phyloP scores from a whole-genome alignment of 2,797 vertebrate genomes.

The Chaunax sp. region DNA sequence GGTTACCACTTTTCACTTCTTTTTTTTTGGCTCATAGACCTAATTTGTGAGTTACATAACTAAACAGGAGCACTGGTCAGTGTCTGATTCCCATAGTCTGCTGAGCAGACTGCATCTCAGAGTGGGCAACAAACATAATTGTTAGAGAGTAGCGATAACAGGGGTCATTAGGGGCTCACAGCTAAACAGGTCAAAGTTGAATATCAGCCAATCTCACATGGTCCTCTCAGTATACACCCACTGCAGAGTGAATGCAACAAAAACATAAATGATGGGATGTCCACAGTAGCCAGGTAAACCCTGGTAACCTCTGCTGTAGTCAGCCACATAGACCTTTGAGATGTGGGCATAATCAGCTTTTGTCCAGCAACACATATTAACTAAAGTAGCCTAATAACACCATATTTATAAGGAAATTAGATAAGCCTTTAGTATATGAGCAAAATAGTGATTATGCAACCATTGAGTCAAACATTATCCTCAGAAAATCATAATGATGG shows the following conservation, averaged over 20 bases:
- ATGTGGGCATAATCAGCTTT: background rate
- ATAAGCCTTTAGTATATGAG: background rate
- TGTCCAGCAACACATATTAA: conserved; percentile 8
- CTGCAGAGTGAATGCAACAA: conserved; percentile 6
- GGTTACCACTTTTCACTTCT: too few species aligned
- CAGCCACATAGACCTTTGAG: conserved; percentile 6
- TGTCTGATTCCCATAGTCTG: background rate
- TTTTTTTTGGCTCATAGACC: too few species aligned
- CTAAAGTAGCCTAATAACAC: background rate
- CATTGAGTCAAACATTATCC: background rate
- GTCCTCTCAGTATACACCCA: conserved; percentile 1
- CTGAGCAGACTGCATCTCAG: background rate
- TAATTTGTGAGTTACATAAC: too few species aligned
- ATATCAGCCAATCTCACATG: conserved; percentile 25
- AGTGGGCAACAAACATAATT: background rate
- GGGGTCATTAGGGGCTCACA: background rate
- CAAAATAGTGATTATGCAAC: background rate
- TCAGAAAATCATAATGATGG: background rate
- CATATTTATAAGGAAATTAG: background rate
- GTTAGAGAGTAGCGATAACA: background rate
- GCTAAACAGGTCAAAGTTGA: conserved; percentile 10
- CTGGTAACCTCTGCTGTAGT: background rate
- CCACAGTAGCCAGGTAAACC: conserved; percentile 26
- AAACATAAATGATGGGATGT: conserved; percentile 13
- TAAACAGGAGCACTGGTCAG: too few species aligned